Conservation (phyloP, 2,797 vertebrate genomes). For the Lepilemur septentrionalis region DNA sequence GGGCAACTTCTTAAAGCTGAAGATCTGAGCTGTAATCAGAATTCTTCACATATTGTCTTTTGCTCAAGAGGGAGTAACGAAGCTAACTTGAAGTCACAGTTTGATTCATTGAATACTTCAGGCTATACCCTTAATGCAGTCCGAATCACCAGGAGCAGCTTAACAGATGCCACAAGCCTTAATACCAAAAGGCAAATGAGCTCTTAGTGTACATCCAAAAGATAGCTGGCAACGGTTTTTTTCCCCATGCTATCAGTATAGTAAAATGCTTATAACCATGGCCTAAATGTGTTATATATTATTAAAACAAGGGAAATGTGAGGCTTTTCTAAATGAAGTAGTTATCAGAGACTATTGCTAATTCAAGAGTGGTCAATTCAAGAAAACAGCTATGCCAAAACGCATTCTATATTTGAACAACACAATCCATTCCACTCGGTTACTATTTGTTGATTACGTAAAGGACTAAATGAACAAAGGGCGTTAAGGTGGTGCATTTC, state of each 20-base stretch:
- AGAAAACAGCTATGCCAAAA: background rate
- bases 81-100: conserved; percentile 45
- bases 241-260: background rate
- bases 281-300: background rate
- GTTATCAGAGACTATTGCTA: background rate
- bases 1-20: conserved; percentile 50
- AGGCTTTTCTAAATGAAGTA: conserved; percentile 20
- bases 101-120: conserved; percentile 10
- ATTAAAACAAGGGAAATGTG: background rate
- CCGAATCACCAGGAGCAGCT: background rate
- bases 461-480: background rate
- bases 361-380: conserved; percentile 8
- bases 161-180: background rate
- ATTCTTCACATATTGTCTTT: conserved; percentile 38
- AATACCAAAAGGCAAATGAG: conserved; percentile 35
- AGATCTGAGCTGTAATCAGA: conserved; percentile 64
- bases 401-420: background rate
- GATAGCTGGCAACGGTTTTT: background rate
- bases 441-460: background rate
- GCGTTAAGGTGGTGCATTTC: background rate
- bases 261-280: background rate
- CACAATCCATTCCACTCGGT: background rate
- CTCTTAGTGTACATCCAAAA: background rate
- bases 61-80: conserved; percentile 3
- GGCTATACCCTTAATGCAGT: background rate